Percentiles rank a stretch among this genome's conserved stretches.
phyloP scores from a whole-genome alignment of 2,113 vertebrate species.

The Oxyruncus cristatus region DNA sequence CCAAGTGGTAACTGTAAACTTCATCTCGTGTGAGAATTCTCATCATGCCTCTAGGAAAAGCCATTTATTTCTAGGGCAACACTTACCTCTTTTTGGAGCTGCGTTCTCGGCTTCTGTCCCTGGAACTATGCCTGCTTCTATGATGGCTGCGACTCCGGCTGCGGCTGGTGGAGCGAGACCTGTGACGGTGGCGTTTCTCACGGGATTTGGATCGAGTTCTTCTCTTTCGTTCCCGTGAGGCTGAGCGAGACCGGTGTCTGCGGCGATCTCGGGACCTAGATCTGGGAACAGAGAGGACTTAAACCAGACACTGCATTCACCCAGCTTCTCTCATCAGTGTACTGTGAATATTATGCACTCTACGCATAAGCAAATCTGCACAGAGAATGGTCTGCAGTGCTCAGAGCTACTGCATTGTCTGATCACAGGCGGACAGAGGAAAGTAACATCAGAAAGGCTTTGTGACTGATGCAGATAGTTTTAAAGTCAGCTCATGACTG shows the following conservation, averaged over 20 bases:
- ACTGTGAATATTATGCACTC: background rate
- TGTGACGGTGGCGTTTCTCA: conserved; percentile 78
- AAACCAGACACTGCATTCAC: background rate
- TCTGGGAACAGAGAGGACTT: conserved; percentile 42
- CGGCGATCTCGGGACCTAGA: conserved; percentile 80
- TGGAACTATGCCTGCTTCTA: conserved; percentile 79
- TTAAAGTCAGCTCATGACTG: background rate
- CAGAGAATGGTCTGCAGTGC: background rate
- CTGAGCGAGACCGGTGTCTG: conserved; percentile 78
- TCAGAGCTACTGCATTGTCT: background rate
- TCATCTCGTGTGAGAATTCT: background rate
- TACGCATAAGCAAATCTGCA: background rate
- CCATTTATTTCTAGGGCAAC: background rate
- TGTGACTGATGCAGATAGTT: background rate
- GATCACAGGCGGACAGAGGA: background rate
- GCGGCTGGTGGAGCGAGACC: conserved; percentile 76
- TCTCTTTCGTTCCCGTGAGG: conserved; percentile 79
- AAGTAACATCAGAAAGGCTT: background rate
- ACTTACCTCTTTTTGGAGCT: conserved; percentile 78
- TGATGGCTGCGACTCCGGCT: conserved; percentile 82
- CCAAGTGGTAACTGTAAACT: background rate
- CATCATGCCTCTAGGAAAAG: background rate
- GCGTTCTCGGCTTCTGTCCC: conserved; percentile 80
- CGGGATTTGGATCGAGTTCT: conserved; percentile 81
- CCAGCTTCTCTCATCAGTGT: background rate